Conservation (phyloP, 2,888 invertebrate genomes). For the Meta bourneti region DNA sequence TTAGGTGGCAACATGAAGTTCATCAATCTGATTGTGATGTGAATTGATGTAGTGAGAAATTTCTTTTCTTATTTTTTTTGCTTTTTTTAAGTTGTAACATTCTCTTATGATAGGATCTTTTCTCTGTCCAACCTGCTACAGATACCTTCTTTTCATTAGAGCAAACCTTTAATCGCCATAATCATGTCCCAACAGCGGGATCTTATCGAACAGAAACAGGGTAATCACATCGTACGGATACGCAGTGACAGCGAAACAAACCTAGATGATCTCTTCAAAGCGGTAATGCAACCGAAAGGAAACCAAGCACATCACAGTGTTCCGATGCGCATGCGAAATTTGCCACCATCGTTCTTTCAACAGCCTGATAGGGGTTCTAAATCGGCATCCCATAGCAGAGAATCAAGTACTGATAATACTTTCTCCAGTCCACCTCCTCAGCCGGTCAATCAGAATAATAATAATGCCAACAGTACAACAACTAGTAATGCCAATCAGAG, state of each 20-base stretch:
- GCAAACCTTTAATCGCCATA: not conserved
- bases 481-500: not conserved
- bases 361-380: constrained; percentile 96
- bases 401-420: constrained; percentile 90
- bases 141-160: not conserved
- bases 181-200: constrained; percentile 76
- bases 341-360: constrained; percentile 98
- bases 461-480: not conserved
- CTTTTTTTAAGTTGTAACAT: constrained; percentile 41
- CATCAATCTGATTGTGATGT: constrained; percentile 57
- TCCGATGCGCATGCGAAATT: constrained; percentile 96
- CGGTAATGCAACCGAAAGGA: constrained; percentile 90
- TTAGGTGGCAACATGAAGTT: constrained; percentile 59
- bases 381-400: constrained; percentile 94
- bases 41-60: constrained; percentile 8
- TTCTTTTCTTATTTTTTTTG: constrained; percentile 40
- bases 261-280: constrained; percentile 96
- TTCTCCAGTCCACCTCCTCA: constrained; percentile 78
- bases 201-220: constrained; percentile 79
- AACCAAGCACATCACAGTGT: constrained; percentile 91
- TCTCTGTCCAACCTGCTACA: not conserved
- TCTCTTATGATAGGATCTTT: not conserved
- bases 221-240: constrained; percentile 87
- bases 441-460: constrained; percentile 17
- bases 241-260: constrained; percentile 97